A percentile compares a stretch with the other conserved stretches of the same genome.
These are phyloP conservation scores for Ranitomeya variabilis DNA, from an alignment of 2,113 vertebrate species.

Conservation along the genomic window DNA sequence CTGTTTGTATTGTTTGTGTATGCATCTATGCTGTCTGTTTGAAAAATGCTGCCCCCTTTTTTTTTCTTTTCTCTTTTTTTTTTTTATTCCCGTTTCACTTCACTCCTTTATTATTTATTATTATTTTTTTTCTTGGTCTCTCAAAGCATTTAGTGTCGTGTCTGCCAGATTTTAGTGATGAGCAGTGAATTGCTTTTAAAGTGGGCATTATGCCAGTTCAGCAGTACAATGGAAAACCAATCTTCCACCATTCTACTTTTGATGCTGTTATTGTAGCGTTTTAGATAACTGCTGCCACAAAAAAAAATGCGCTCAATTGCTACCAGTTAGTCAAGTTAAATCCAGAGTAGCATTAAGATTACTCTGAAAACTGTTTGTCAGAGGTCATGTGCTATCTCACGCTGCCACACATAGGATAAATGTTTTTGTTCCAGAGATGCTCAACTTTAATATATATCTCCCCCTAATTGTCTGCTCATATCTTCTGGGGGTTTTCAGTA, in stretches of 20 bases:
- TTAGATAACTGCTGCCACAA: conserved; percentile 91
- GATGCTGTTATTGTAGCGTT: conserved; percentile 92
- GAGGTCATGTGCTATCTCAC: conserved; percentile 80
- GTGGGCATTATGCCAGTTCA: conserved; percentile 93
- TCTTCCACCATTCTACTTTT: conserved; percentile 90
- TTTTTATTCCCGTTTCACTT: conserved; percentile 68
- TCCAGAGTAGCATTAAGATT: conserved; percentile 89
- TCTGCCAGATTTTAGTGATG: conserved; percentile 94
- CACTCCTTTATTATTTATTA: conserved; percentile 71
- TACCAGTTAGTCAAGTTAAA: conserved; percentile 90
- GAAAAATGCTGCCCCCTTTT: conserved; percentile 65
- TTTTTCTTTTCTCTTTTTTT: conserved; percentile 65
- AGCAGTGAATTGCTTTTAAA: conserved; percentile 95
- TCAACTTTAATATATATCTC: conserved; percentile 12
- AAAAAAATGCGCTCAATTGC: conserved; percentile 85
- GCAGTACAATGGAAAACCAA: conserved; percentile 94
- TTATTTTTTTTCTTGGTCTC: conserved; percentile 65
- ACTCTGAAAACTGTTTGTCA: conserved; percentile 86
- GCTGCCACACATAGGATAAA: conserved; percentile 74
- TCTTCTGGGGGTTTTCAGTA: not conserved
- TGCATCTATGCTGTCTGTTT: conserved; percentile 70
- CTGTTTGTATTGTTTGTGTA: conserved; percentile 63
- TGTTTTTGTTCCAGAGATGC: conserved; percentile 70
- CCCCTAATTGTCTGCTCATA: conserved; percentile 1
- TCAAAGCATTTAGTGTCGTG: conserved; percentile 91